Evolutionary conservation across 2,113 vertebrate species (phyloP).

Genomic region (Sitta europaea): DNA sequence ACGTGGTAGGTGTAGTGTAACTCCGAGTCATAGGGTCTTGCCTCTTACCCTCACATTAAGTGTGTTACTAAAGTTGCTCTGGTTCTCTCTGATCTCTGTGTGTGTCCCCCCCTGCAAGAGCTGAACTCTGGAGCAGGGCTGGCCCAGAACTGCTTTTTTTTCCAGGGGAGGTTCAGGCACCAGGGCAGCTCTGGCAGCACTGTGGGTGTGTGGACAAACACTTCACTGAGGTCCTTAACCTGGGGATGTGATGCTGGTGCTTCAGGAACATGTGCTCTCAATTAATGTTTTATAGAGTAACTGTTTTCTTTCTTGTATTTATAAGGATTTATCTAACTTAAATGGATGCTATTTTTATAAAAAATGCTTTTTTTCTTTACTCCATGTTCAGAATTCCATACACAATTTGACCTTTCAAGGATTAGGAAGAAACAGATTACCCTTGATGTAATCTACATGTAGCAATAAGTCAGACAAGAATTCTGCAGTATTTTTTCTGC

Average conservation of each 20-base stretch:
- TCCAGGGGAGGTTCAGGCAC: not conserved
- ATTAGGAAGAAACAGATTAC: slow-evolving; percentile 22
- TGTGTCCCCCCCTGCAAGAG: not conserved
- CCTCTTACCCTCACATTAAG: not conserved
- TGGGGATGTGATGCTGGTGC: slow-evolving; percentile 53
- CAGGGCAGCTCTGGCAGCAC: not conserved
- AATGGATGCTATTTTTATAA: slow-evolving; percentile 75
- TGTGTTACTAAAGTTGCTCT: not conserved
- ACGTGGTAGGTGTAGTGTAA: slow-evolving; percentile 13
- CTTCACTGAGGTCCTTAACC: not conserved
- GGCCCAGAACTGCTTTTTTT: not conserved
- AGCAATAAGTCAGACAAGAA: slow-evolving; percentile 67
- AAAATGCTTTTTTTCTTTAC: not conserved
- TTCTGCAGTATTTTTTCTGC: slow-evolving; percentile 7
- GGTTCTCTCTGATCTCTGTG: not conserved
- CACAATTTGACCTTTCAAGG: slow-evolving; percentile 29
- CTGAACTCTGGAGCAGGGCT: not conserved
- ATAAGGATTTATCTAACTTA: slow-evolving; percentile 61
- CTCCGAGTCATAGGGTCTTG: slow-evolving; percentile 44
- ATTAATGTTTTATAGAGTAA: slow-evolving; percentile 38
- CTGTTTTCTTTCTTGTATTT: slow-evolving; percentile 62
- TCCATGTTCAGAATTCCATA: not conserved
- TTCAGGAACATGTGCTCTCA: slow-evolving; percentile 48
- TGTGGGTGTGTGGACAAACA: not conserved
- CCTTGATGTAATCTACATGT: slow-evolving; percentile 26